A percentile compares a stretch with the other conserved stretches of the same genome.
Conservation (phyloP, 2,797 vertebrate genomes). For the Coilia nasus region DNA sequence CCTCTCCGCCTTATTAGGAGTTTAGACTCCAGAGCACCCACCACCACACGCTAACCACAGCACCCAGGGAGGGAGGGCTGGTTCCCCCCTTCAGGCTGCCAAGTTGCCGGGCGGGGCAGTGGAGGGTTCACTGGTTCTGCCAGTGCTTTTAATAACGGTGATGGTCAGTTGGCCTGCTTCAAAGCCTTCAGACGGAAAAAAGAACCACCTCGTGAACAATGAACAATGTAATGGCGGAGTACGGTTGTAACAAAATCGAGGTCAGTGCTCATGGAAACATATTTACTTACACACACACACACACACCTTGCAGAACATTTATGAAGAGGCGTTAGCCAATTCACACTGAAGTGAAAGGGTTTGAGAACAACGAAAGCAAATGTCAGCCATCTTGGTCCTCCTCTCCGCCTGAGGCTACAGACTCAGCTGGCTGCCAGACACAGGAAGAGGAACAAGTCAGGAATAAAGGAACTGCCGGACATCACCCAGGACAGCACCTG, state of each 20-base stretch:
- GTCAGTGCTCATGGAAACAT: neutral
- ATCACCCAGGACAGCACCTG: neutral
- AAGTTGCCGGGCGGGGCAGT: neutral
- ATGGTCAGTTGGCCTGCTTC: conserved; percentile 6
- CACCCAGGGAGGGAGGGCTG: neutral
- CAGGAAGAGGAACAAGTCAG: neutral
- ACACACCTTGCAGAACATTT: neutral
- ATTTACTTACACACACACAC: neutral
- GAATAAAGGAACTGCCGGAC: neutral
- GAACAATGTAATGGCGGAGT: neutral
- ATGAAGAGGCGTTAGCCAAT: neutral
- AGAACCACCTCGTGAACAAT: neutral
- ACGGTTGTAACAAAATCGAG: neutral
- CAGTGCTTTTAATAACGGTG: neutral
- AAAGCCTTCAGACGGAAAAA: neutral
- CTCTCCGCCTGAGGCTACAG: neutral
- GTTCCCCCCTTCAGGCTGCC: neutral
- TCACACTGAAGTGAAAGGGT: neutral
- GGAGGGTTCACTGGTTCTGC: neutral
- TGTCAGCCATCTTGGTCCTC: neutral
- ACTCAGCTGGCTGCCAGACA: neutral
- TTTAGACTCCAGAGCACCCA: neutral
- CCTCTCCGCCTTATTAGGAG: neutral
- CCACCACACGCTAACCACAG: neutral
- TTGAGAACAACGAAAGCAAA: neutral